phyloP scores from a whole-genome alignment of 2,797 vertebrate genomes.

The Sebastes minor region DNA sequence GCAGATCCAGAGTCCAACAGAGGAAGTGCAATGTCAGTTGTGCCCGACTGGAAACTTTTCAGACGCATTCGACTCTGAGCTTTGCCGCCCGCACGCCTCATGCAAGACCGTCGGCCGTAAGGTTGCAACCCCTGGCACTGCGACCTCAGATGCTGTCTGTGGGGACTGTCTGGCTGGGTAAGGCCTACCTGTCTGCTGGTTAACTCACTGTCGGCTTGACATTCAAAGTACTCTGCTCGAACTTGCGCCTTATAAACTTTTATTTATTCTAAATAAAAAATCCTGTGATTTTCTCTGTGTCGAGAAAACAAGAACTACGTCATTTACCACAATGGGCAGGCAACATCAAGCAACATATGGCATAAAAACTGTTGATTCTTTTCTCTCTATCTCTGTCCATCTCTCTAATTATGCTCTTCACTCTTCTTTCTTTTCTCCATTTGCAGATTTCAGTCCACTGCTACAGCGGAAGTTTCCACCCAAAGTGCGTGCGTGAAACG shows the following conservation, averaged over 20 bases:
- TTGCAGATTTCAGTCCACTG: slow-evolving; percentile 70
- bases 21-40: slow-evolving; percentile 75
- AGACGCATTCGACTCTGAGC: slow-evolving; percentile 53
- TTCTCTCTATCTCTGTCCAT: background rate
- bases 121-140: slow-evolving; percentile 71
- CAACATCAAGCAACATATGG: background rate
- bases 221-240: background rate
- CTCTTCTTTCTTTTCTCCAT: slow-evolving; percentile 18
- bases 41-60: slow-evolving; percentile 89
- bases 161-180: slow-evolving; percentile 89
- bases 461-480: slow-evolving; percentile 36
- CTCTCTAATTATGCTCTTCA: slow-evolving; percentile 28
- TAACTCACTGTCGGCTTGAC: background rate
- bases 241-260: slow-evolving; percentile 16
- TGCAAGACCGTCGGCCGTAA: slow-evolving; percentile 80
- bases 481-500: slow-evolving; percentile 69
- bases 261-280: slow-evolving; percentile 18
- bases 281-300: slow-evolving; percentile 14
- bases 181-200: slow-evolving; percentile 30
- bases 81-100: slow-evolving; percentile 81
- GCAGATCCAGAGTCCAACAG: slow-evolving; percentile 54
- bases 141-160: slow-evolving; percentile 78
- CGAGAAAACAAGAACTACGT: slow-evolving; percentile 17
- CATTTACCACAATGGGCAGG: slow-evolving; percentile 20
- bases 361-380: slow-evolving; percentile 28